Conservation (phyloP, 1,140 invertebrate genomes). For the Lordiphosa stackelbergi region DNA sequence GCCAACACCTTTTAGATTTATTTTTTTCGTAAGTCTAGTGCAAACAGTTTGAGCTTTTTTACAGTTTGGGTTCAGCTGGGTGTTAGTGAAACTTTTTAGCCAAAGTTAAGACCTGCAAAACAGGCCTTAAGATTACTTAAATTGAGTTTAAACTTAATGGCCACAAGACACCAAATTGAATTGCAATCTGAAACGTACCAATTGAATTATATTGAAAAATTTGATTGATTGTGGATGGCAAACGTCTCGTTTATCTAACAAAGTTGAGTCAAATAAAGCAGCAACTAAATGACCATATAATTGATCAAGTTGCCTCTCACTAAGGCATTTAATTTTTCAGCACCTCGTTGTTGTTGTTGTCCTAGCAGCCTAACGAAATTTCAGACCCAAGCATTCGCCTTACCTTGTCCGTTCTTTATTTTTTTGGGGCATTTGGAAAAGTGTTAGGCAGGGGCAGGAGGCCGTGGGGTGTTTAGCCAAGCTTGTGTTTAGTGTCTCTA, state of each 20-base stretch:
- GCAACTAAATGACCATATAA: constrained; percentile 7
- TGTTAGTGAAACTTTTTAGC: not conserved
- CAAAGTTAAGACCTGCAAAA: no score
- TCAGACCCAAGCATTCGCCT: not conserved
- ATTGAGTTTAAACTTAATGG: not conserved
- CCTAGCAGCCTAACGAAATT: constrained; percentile 4
- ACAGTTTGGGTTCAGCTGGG: not conserved
- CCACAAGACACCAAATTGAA: constrained; percentile 1
- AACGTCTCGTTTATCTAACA: constrained; percentile 4
- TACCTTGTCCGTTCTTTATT: constrained; percentile 2
- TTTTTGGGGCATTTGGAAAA: not conserved
- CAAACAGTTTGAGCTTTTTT: constrained; percentile 5
- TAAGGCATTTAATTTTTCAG: not conserved
- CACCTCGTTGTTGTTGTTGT: constrained; percentile 1
- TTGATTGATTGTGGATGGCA: constrained; percentile 3
- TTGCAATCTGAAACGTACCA: not conserved
- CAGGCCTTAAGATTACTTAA: not conserved
- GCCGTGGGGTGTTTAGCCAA: not conserved
- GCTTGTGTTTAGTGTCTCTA: constrained; percentile 1
- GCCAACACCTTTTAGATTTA: constrained; percentile 9
- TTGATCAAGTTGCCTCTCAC: constrained; percentile 1
- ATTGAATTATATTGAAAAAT: constrained; percentile 2
- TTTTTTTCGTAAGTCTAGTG: constrained; percentile 1
- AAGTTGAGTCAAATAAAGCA: constrained; percentile 10
- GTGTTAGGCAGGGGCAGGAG: constrained; percentile 5